These are phyloP conservation scores for Diphyllodes magnificus DNA, from an alignment of 2,113 vertebrate genomes.

Conservation along the genomic window DNA sequence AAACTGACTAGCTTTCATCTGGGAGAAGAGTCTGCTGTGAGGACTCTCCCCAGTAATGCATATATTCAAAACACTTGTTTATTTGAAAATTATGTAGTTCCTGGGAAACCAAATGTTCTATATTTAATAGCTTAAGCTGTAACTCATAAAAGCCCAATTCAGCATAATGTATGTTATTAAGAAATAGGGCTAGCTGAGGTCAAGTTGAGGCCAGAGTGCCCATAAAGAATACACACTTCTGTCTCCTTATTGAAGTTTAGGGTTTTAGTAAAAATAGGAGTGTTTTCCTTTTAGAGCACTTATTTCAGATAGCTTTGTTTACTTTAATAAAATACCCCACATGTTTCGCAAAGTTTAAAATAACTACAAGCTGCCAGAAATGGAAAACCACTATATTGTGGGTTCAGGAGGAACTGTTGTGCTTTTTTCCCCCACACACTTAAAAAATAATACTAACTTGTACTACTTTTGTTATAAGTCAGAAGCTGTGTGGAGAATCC, in stretches of 20 bases:
- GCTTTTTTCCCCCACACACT: neutral
- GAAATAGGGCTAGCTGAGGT: neutral
- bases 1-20: neutral
- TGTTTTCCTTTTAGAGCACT: neutral
- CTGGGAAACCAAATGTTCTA: neutral
- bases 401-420: neutral
- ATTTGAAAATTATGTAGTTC: neutral
- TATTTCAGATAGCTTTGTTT: neutral
- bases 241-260: neutral
- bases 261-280: neutral
- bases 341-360: neutral
- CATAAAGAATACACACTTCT: neutral
- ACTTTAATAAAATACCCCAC: neutral
- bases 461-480: neutral
- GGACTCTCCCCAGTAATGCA: neutral
- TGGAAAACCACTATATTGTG: neutral
- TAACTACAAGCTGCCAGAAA: neutral
- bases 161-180: neutral
- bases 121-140: neutral
- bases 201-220: neutral
- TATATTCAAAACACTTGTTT: neutral
- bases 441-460: neutral
- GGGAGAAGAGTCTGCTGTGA: neutral
- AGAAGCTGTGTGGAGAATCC: neutral
- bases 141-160: neutral